These are phyloP conservation scores for Xanthorhoe spadicearia DNA, from an alignment of 2,888 invertebrate species.

Conservation along the genomic window DNA sequence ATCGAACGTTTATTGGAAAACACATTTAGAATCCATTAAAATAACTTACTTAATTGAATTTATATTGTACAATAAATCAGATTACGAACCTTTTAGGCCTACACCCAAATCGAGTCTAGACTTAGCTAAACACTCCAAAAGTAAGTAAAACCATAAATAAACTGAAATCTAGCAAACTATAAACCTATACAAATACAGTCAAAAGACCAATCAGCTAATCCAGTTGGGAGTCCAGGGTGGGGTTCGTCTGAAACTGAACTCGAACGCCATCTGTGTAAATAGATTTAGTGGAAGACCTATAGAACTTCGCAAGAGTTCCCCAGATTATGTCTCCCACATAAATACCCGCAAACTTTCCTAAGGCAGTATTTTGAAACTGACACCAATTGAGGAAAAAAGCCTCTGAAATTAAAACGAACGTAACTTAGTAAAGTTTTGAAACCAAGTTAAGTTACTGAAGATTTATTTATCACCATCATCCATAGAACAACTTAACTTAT, in stretches of 20 bases:
- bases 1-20: no score
- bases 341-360: neutral
- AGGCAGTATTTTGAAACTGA: neutral
- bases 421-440: neutral
- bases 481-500: no score
- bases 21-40: no score
- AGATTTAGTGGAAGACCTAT: neutral
- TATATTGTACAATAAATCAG: no score
- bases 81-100: no score
- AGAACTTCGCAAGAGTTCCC: neutral
- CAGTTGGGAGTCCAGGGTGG: constrained; percentile 4
- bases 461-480: no score
- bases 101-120: no score
- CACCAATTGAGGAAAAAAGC: neutral
- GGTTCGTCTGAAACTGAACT: neutral
- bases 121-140: neutral
- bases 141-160: neutral
- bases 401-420: neutral
- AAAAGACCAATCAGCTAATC: constrained; percentile 20
- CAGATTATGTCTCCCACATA: neutral
- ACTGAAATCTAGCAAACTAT: neutral
- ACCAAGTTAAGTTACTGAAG: no score
- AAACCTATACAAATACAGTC: constrained; percentile 1
- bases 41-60: no score
- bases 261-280: neutral